Percentiles rank a stretch among this genome's conserved stretches.
phyloP scores from a whole-genome alignment of 2,888 invertebrate species.

The Serripes groenlandicus region DNA sequence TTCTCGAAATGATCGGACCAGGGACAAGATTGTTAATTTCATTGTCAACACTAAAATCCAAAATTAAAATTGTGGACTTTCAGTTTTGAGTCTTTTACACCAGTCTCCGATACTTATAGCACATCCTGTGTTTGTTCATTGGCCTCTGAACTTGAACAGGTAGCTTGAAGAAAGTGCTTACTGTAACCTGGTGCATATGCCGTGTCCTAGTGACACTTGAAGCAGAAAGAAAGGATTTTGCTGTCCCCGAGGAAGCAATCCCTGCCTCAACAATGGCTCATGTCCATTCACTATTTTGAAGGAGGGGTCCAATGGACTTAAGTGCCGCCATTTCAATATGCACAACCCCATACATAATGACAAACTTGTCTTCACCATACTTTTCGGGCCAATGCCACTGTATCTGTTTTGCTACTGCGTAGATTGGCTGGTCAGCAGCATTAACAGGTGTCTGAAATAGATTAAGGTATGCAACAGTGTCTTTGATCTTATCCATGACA shows the following conservation, averaged over 20 bases:
- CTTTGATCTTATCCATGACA: conserved; percentile 55
- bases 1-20: too few relatives aligned
- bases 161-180: too few relatives aligned
- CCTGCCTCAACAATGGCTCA: conserved; percentile 62
- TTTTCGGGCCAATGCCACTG: conserved; percentile 77
- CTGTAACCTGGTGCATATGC: conserved; percentile 72
- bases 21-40: too few relatives aligned
- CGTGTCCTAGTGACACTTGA: conserved; percentile 58
- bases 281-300: conserved; percentile 77
- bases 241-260: conserved; percentile 70
- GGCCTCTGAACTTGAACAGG: too few relatives aligned
- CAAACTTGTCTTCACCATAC: conserved; percentile 73
- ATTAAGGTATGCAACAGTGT: background rate
- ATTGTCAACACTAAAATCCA: too few relatives aligned
- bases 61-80: too few relatives aligned
- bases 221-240: conserved; percentile 66
- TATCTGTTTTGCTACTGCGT: conserved; percentile 68
- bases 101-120: too few relatives aligned
- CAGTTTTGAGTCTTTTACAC: too few relatives aligned
- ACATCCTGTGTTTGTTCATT: too few relatives aligned
- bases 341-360: conserved; percentile 79
- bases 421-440: conserved; percentile 14
- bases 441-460: conserved; percentile 6
- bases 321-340: conserved; percentile 79
- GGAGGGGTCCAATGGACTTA: conserved; percentile 68